These are phyloP conservation scores for Rhaphigaster nebulosa DNA, from an alignment of 2,888 invertebrate genomes.

Conservation along the genomic window DNA sequence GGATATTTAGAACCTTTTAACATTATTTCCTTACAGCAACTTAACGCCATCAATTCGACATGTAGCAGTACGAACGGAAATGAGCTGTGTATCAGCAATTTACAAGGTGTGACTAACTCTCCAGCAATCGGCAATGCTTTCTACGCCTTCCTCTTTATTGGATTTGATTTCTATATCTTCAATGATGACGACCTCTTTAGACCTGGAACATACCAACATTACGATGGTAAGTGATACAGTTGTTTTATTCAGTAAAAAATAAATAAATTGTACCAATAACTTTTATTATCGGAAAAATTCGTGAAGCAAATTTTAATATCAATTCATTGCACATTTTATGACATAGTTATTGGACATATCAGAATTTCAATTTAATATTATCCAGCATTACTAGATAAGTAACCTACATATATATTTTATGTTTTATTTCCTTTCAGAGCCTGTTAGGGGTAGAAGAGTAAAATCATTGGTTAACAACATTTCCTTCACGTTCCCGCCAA, in stretches of 20 bases:
- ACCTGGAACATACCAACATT: slow-evolving; percentile 53
- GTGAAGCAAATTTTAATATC: too few relatives aligned
- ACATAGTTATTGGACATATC: too few relatives aligned
- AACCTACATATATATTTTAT: too few relatives aligned
- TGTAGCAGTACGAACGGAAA: slow-evolving; percentile 10
- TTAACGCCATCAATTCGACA: slow-evolving; percentile 28
- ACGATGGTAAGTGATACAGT: slow-evolving; percentile 50
- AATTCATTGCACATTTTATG: too few relatives aligned
- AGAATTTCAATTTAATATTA: not conserved
- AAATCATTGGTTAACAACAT: slow-evolving; percentile 74
- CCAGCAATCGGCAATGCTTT: not conserved
- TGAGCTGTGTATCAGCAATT: slow-evolving; percentile 34
- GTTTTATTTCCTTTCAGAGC: slow-evolving; percentile 67
- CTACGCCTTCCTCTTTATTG: slow-evolving; percentile 18
- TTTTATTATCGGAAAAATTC: too few relatives aligned
- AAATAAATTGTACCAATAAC: too few relatives aligned
- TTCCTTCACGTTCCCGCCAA: slow-evolving; percentile 81
- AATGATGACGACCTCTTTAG: slow-evolving; percentile 56
- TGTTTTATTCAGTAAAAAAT: not conserved
- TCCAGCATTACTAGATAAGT: not conserved
- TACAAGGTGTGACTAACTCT: slow-evolving; percentile 11
- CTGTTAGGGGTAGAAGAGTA: slow-evolving; percentile 65
- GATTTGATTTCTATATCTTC: slow-evolving; percentile 56
- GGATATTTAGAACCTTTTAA: not conserved
- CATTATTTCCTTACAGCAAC: slow-evolving; percentile 3